A percentile compares a stretch with the other conserved stretches of the same genome.
Evolutionary conservation across 2,797 vertebrate genomes (phyloP).

Genomic region (Simalia tracyae): DNA sequence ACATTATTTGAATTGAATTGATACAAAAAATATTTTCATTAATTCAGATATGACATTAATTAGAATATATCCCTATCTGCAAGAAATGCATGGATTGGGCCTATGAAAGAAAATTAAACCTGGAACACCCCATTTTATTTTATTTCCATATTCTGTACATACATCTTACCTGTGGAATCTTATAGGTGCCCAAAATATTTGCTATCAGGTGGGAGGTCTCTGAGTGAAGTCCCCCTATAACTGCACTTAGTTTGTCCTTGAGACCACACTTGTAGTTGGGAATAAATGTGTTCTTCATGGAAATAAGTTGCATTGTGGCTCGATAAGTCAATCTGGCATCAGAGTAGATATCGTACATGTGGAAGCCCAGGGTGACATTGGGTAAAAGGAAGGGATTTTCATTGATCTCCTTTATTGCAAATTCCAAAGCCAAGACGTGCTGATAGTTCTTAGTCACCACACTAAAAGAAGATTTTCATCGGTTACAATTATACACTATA

Average conservation of each 20-base stretch:
- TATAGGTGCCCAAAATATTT: neutral
- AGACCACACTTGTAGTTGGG: neutral
- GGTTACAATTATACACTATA: neutral
- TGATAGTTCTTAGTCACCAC: neutral
- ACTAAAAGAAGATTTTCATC: neutral
- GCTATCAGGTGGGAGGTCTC: neutral
- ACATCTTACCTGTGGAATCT: neutral
- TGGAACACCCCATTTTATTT: neutral
- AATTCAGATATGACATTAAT: neutral
- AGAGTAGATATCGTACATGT: neutral
- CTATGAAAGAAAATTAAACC: neutral
- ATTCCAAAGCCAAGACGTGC: neutral
- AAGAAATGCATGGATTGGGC: neutral
- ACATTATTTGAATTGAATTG: neutral
- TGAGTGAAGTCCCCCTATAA: neutral
- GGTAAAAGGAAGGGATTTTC: neutral
- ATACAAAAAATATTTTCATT: neutral
- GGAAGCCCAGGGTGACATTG: neutral
- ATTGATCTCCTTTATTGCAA: neutral
- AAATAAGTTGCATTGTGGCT: neutral
- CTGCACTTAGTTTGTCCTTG: neutral
- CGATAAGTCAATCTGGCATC: neutral
- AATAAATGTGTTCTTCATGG: neutral
- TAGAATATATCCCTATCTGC: neutral
- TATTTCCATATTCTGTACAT: neutral